Conservation (phyloP, 2,113 vertebrate species). For the Ranitomeya variabilis region DNA sequence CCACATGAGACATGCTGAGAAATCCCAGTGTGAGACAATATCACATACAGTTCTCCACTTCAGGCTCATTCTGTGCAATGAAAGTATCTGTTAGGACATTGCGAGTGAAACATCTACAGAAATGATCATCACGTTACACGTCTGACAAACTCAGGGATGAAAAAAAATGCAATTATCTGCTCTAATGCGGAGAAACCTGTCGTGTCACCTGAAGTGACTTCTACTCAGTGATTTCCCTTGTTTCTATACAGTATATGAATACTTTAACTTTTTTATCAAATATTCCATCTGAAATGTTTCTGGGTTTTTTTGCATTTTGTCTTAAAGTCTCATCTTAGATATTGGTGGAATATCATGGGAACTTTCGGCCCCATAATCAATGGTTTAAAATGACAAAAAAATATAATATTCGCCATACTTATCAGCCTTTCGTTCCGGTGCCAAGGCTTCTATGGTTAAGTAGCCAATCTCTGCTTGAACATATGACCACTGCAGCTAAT, state of each 20-base stretch:
- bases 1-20: slow-evolving; percentile 39
- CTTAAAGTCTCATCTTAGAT: neutral
- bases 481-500: no score
- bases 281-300: neutral
- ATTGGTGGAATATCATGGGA: neutral
- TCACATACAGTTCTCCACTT: slow-evolving; percentile 31
- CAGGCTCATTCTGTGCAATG: slow-evolving; percentile 29
- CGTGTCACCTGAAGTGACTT: neutral
- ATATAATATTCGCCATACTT: no score
- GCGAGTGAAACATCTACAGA: slow-evolving; percentile 24
- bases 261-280: neutral
- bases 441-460: no score
- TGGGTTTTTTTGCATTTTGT: neutral
- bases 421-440: no score
- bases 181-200: neutral
- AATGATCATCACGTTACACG: neutral
- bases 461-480: no score
- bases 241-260: neutral
- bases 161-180: neutral
- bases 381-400: no score
- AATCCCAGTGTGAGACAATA: slow-evolving; percentile 11
- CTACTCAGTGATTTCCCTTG: neutral
- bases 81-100: slow-evolving; percentile 9
- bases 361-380: no score
- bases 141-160: neutral